A percentile compares a stretch with the other conserved stretches of the same genome.
These are phyloP conservation scores for Lycodopsis pacificus DNA, from an alignment of 2,797 vertebrate genomes.

Conservation along the genomic window DNA sequence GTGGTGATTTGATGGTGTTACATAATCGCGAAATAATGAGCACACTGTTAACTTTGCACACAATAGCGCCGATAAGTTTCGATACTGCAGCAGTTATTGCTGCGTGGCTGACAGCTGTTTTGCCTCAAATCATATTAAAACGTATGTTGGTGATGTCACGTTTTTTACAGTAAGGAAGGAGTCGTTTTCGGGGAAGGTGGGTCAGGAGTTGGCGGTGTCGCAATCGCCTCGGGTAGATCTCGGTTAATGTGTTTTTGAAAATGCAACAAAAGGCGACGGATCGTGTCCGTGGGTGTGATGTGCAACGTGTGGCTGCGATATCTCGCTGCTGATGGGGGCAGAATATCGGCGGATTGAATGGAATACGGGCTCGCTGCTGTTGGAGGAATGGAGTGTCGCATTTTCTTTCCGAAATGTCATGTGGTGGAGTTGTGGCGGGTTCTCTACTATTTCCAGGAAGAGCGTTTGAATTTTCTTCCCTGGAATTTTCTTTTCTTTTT, in stretches of 20 bases:
- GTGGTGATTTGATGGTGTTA: slow-evolving; percentile 19
- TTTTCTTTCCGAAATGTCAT: slow-evolving; percentile 83
- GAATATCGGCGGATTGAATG: slow-evolving; percentile 26
- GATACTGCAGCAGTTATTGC: background rate
- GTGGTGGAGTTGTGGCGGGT: slow-evolving; percentile 88
- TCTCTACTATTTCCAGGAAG: slow-evolving; percentile 86
- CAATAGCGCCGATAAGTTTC: slow-evolving; percentile 46
- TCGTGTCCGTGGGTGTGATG: slow-evolving; percentile 35
- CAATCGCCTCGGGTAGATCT: slow-evolving; percentile 63
- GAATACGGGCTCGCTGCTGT: slow-evolving; percentile 36
- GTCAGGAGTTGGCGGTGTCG: slow-evolving; percentile 73
- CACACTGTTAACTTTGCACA: slow-evolving; percentile 45
- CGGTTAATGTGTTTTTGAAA: slow-evolving; percentile 8
- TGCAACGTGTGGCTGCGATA: background rate
- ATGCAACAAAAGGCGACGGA: slow-evolving; percentile 2
- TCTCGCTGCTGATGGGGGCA: background rate
- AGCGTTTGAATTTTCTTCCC: slow-evolving; percentile 85
- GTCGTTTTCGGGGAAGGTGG: slow-evolving; percentile 72
- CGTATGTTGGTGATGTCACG: slow-evolving; percentile 73
- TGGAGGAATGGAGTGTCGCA: slow-evolving; percentile 69
- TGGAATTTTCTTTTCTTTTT: slow-evolving; percentile 65
- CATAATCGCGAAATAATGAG: background rate
- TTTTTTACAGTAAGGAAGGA: slow-evolving; percentile 70
- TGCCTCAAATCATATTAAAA: slow-evolving; percentile 24
- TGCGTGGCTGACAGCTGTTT: slow-evolving; percentile 1